Percentiles rank a stretch among this genome's conserved stretches.
These are phyloP conservation scores for Mystacides longicornis DNA, from an alignment of 2,888 invertebrate species.

Conservation along the genomic window DNA sequence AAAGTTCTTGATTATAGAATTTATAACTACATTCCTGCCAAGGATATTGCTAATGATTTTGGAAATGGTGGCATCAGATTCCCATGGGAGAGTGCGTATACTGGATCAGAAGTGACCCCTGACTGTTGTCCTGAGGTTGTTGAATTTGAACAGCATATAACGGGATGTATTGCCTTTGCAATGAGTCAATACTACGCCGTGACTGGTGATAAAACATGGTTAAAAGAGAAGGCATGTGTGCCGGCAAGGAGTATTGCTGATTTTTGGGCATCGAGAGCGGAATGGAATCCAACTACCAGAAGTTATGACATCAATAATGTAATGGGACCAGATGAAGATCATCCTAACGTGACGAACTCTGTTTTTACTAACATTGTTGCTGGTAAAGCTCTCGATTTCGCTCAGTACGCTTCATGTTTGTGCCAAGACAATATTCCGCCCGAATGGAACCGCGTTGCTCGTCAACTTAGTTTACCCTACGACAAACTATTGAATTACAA, in stretches of 20 bases:
- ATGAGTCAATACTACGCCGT: constrained; percentile 20
- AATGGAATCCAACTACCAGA: constrained; percentile 28
- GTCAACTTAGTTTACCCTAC: constrained; percentile 32
- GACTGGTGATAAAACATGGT: constrained; percentile 20
- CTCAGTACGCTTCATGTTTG: constrained; percentile 27
- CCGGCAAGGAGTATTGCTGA: constrained; percentile 34
- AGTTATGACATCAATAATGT: constrained; percentile 33
- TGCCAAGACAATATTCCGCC: constrained; percentile 9
- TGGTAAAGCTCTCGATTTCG: constrained; percentile 35
- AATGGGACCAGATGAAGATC: constrained; percentile 43
- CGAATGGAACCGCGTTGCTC: constrained; percentile 28
- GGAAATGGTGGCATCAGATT: constrained; percentile 33
- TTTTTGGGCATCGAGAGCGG: constrained; percentile 35
- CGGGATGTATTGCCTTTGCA: constrained; percentile 36
- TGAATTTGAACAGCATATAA: constrained; percentile 36
- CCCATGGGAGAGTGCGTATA: constrained; percentile 41
- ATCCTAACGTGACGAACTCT: constrained; percentile 35
- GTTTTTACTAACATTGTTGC: constrained; percentile 37
- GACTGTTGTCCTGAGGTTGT: constrained; percentile 36
- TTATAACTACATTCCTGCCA: constrained; percentile 31
- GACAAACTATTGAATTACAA: constrained; percentile 33
- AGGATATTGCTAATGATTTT: constrained; percentile 31
- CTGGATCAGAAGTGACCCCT: constrained; percentile 37
- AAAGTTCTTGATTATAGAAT: constrained; percentile 34
- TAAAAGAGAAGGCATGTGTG: constrained; percentile 32